Conservation (phyloP, 2,797 vertebrate genomes). For the Discoglossus pictus region DNA sequence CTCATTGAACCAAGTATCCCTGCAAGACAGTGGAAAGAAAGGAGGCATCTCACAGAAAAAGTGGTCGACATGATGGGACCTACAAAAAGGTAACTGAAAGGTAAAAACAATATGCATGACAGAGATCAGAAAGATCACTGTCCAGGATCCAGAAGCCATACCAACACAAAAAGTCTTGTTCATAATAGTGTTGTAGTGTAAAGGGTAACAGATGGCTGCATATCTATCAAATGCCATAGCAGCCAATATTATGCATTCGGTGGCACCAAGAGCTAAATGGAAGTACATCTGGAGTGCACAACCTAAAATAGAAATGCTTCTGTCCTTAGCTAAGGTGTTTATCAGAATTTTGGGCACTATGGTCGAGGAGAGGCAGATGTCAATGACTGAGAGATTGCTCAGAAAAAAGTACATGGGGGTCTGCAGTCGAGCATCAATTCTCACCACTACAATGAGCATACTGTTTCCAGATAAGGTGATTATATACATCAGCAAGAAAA, state of each 20-base stretch:
- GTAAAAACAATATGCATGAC: conserved; percentile 1
- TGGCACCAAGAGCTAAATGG: conserved; percentile 15
- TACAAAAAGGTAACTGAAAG: conserved; percentile 22
- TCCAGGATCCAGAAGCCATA: conserved; percentile 1
- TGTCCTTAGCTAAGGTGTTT: conserved; percentile 1
- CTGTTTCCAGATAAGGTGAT: not conserved
- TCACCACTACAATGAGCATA: not conserved
- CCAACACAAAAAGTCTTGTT: conserved; percentile 6
- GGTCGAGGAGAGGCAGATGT: conserved; percentile 21
- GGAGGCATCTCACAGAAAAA: conserved; percentile 11
- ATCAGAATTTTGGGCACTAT: conserved; percentile 9
- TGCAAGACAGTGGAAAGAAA: conserved; percentile 4
- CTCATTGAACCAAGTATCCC: conserved; percentile 6
- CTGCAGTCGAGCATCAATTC: conserved; percentile 13
- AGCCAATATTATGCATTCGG: conserved; percentile 20
- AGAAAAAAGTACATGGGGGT: conserved; percentile 37
- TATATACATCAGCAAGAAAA: conserved; percentile 1
- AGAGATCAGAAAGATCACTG: conserved; percentile 1
- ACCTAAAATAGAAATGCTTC: not conserved
- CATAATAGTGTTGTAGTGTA: conserved; percentile 29
- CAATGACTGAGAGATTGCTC: conserved; percentile 22
- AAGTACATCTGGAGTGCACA: conserved; percentile 27
- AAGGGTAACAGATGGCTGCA: conserved; percentile 23
- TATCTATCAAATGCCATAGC: conserved; percentile 28
- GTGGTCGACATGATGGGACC: not conserved